A percentile compares a stretch with the other conserved stretches of the same genome.
phyloP scores from a whole-genome alignment of 2,888 invertebrate genomes.

The Lepidocyrtoides sp. region DNA sequence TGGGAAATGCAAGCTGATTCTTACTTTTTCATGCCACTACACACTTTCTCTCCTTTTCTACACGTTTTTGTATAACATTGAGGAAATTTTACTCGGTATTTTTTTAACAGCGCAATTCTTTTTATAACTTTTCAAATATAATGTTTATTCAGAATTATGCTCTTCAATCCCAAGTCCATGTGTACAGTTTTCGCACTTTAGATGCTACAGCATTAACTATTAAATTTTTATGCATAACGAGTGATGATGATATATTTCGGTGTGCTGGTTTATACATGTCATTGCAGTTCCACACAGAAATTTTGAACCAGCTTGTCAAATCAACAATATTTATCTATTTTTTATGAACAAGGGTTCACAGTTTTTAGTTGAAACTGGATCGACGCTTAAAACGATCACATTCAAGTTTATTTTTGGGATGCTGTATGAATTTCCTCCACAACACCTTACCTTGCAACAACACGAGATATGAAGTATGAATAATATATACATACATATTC shows the following conservation, averaged over 20 bases:
- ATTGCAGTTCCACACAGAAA: background rate
- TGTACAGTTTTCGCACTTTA: no score
- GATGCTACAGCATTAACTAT: no score
- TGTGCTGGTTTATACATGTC: conserved; percentile 32
- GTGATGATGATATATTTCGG: background rate
- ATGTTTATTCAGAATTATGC: background rate
- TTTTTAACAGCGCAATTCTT: background rate
- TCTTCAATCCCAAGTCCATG: no score
- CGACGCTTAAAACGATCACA: no score
- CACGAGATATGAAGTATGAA: no score
- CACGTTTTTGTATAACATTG: background rate
- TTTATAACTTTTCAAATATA: background rate
- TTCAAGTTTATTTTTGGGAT: background rate
- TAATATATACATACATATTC: no score
- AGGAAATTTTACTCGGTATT: conserved; percentile 5
- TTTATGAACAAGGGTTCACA: no score
- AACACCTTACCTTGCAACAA: background rate
- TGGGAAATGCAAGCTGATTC: background rate
- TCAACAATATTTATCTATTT: background rate
- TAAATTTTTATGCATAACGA: background rate
- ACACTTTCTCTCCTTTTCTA: background rate
- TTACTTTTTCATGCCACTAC: background rate
- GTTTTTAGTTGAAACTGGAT: no score
- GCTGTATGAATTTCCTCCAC: conserved; percentile 3
- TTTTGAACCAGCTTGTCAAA: background rate